Percentiles rank a stretch among this genome's conserved stretches.
phyloP scores from a whole-genome alignment of 2,797 vertebrate genomes.

The Odontamblyopus lacepedii region DNA sequence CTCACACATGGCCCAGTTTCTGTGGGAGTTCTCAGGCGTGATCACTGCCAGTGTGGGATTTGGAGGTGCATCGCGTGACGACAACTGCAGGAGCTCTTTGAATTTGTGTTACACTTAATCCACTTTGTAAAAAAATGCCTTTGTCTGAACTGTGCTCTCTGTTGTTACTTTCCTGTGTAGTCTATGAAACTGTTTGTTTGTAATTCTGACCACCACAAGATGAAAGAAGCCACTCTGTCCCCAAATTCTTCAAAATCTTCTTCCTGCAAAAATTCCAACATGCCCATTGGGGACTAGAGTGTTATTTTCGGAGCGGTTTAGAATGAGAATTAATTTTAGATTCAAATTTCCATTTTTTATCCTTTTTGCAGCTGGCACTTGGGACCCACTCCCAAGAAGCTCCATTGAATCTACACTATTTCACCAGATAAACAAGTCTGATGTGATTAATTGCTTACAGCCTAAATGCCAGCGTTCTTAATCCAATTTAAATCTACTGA shows the following conservation, averaged over 20 bases:
- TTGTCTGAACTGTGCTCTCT: conserved; percentile 9
- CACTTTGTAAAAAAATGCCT: conserved; percentile 1
- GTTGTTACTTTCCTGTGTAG: conserved; percentile 13
- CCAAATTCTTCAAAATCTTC: conserved; percentile 47
- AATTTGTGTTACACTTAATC: neutral
- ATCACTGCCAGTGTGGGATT: no score
- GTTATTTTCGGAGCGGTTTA: conserved; percentile 45
- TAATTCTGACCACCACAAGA: conserved; percentile 22
- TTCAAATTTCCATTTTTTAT: conserved; percentile 48
- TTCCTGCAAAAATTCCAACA: conserved; percentile 40
- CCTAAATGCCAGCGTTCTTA: conserved; percentile 10
- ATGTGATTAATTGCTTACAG: conserved; percentile 30
- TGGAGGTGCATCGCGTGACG: no score
- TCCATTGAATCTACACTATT: conserved; percentile 31
- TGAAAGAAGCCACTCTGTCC: conserved; percentile 39
- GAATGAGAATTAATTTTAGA: conserved; percentile 39
- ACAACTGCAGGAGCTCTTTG: no score
- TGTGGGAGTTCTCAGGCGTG: no score
- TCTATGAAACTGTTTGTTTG: conserved; percentile 27
- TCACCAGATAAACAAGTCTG: conserved; percentile 38
- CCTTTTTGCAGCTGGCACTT: conserved; percentile 49
- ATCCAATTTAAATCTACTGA: conserved; percentile 22
- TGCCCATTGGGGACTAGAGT: conserved; percentile 28
- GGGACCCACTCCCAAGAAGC: conserved; percentile 36
- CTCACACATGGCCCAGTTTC: no score